Evolutionary conservation across 2,888 invertebrate genomes (phyloP).

Genomic region (Chromoteleia sp.): DNA sequence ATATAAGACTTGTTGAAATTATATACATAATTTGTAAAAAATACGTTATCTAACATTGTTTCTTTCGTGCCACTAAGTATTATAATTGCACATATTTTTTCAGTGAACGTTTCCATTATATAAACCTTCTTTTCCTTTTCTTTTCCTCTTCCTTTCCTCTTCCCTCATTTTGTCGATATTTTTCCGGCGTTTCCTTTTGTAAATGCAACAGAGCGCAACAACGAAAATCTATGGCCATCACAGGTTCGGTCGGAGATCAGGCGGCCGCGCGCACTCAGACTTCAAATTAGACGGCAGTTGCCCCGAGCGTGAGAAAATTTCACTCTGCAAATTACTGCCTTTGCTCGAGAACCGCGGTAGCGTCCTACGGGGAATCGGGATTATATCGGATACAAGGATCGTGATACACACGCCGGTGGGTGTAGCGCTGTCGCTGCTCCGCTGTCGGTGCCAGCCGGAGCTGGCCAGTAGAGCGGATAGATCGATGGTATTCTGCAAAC

Average conservation of each 20-base stretch:
- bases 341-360: constrained; percentile 66
- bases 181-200: constrained; percentile 26
- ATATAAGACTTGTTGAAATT: no score
- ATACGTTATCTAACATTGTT: no score
- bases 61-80: no score
- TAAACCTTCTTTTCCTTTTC: neutral
- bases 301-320: constrained; percentile 72
- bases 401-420: constrained; percentile 68
- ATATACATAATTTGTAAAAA: no score
- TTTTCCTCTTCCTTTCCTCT: neutral
- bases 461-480: constrained; percentile 58
- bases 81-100: no score
- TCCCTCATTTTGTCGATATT: constrained; percentile 11
- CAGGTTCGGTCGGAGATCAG: constrained; percentile 53
- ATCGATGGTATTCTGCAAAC: constrained; percentile 70
- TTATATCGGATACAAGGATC: constrained; percentile 71
- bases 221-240: constrained; percentile 62
- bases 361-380: constrained; percentile 70
- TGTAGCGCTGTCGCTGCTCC: constrained; percentile 50
- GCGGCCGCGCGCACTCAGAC: constrained; percentile 60
- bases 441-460: constrained; percentile 54
- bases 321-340: constrained; percentile 69
- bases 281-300: constrained; percentile 70
- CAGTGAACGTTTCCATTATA: no score
- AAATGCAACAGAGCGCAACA: constrained; percentile 33